Conservation (phyloP, 2,888 invertebrate species). For the Neria commutata region DNA sequence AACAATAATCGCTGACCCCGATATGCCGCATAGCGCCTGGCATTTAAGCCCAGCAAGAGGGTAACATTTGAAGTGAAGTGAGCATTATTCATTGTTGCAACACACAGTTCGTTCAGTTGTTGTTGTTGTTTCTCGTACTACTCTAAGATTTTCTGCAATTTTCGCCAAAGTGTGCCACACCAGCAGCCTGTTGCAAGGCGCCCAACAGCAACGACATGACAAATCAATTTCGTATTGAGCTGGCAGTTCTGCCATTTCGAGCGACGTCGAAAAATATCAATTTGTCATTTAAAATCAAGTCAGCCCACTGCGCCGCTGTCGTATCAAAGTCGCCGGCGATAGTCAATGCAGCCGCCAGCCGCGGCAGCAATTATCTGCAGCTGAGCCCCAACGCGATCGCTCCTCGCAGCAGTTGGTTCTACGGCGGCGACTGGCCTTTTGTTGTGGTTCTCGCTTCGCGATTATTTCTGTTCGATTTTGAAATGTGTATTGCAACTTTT, state of each 20-base stretch:
- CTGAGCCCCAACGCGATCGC: slow-evolving; percentile 31
- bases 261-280: no score
- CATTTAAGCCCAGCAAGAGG: no score
- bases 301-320: slow-evolving; percentile 7
- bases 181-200: no score
- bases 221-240: slow-evolving; percentile 4
- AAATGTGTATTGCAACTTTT: not conserved
- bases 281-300: slow-evolving; percentile 13
- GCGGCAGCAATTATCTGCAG: slow-evolving; percentile 40
- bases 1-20: no score
- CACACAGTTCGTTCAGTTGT: no score
- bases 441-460: no score
- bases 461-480: not conserved
- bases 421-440: not conserved
- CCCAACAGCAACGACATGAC: not conserved
- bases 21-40: no score
- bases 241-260: not conserved
- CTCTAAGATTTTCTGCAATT: no score
- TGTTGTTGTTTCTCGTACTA: no score
- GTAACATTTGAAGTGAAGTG: no score
- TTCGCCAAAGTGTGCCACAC: no score
- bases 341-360: not conserved
- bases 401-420: not conserved
- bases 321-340: not conserved
- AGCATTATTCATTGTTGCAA: no score